Evolutionary conservation across 2,797 vertebrate species (phyloP).

Genomic region (Pseudotriccus pelzelni): DNA sequence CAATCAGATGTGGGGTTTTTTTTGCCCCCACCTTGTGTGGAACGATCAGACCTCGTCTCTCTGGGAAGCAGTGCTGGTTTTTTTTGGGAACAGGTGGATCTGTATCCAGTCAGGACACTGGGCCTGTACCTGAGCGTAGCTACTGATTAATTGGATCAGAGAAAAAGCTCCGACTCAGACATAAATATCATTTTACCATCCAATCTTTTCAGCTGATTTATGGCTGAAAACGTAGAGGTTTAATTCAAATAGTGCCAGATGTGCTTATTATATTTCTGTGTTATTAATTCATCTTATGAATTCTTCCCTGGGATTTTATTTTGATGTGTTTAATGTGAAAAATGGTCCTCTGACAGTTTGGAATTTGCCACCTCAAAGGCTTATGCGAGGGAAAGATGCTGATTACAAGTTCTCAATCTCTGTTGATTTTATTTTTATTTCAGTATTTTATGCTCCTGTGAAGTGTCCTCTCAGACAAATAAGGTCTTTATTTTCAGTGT

Average conservation of each 20-base stretch:
- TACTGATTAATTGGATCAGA: not conserved
- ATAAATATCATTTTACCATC: not conserved
- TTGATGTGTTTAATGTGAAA: not conserved
- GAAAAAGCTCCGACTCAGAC: not conserved
- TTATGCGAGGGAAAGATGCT: rapidly evolving
- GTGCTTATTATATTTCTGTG: not conserved
- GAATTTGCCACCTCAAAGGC: not conserved
- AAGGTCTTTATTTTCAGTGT: not conserved
- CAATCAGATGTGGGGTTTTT: not conserved
- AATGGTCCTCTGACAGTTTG: not conserved
- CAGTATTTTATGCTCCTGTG: not conserved
- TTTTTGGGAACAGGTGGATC: not conserved
- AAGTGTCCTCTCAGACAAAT: not conserved
- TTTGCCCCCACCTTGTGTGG: not conserved
- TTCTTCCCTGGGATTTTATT: not conserved
- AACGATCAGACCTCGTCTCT: no score
- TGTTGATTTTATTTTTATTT: not conserved
- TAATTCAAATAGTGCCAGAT: not conserved
- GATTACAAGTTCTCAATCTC: not conserved
- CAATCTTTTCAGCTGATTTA: not conserved
- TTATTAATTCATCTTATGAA: not conserved
- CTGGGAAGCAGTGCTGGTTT: rapidly evolving
- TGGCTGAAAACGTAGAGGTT: not conserved
- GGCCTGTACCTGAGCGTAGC: not conserved
- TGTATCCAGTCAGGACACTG: not conserved